phyloP scores from a whole-genome alignment of 2,113 vertebrate genomes.

The Amphiprion percula region DNA sequence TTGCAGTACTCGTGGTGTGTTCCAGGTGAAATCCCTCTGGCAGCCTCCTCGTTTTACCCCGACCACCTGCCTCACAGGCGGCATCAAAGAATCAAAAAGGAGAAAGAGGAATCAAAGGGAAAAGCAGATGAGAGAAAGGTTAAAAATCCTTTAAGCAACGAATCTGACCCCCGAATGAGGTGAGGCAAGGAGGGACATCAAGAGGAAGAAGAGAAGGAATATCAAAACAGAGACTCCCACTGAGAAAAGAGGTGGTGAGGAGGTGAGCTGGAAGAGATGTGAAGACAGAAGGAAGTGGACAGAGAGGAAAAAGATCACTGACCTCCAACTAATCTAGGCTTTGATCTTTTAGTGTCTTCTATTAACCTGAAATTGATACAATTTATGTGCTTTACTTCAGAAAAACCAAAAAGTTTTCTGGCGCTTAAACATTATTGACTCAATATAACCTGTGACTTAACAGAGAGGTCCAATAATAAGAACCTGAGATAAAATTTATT shows the following conservation, averaged over 20 bases:
- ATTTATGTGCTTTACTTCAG: no score
- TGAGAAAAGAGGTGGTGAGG: not conserved
- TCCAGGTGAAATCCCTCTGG: not conserved
- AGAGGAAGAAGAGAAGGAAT: not conserved
- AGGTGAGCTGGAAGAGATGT: not conserved
- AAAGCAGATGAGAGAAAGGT: slow-evolving; percentile 48
- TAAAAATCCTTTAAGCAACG: slow-evolving; percentile 39
- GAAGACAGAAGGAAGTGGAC: not conserved
- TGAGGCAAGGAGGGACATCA: not conserved
- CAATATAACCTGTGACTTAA: no score
- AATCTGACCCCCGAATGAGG: slow-evolving; percentile 9
- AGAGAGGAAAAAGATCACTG: no score
- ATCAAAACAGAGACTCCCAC: not conserved
- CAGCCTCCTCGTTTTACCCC: slow-evolving; percentile 7
- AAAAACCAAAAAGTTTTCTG: no score
- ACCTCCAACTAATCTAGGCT: no score
- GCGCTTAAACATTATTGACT: no score
- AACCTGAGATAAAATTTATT: no score
- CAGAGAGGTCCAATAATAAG: no score
- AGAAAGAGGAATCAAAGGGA: slow-evolving; percentile 30
- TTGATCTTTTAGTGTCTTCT: no score
- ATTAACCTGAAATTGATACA: no score
- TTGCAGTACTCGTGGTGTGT: not conserved
- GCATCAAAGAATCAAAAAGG: slow-evolving; percentile 26
- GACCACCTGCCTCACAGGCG: not conserved